Conservation (phyloP, 1,140 invertebrate genomes). For the Ridgeia piscesae region DNA sequence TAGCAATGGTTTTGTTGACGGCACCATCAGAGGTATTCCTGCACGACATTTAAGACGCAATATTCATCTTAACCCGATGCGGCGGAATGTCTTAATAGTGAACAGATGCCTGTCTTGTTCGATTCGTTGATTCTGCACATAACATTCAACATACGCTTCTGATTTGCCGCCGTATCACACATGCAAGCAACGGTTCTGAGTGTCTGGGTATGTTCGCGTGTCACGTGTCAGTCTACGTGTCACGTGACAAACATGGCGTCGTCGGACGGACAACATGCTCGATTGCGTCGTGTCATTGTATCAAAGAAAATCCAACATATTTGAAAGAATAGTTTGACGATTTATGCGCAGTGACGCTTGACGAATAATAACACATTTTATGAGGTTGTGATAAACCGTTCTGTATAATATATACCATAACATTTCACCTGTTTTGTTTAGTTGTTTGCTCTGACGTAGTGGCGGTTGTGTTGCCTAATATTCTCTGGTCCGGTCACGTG, state of each 20-base stretch:
- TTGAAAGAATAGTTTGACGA: neutral
- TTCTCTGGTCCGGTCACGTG: too few species aligned
- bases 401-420: neutral
- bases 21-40: neutral
- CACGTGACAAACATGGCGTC: neutral
- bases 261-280: neutral
- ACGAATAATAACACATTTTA: neutral
- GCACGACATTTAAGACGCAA: neutral
- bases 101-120: neutral
- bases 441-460: too few species aligned
- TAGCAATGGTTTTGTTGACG: neutral
- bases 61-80: neutral
- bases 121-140: neutral
- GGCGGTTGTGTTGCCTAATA: too few species aligned
- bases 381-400: neutral
- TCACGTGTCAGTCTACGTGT: neutral
- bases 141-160: neutral
- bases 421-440: too few species aligned
- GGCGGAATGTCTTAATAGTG: neutral
- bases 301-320: neutral
- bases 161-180: neutral
- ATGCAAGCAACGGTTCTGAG: neutral
- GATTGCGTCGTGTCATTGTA: neutral
- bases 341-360: neutral
- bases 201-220: neutral